phyloP scores from a whole-genome alignment of 2,113 vertebrate genomes.

The Brachypteracias leptosomus region DNA sequence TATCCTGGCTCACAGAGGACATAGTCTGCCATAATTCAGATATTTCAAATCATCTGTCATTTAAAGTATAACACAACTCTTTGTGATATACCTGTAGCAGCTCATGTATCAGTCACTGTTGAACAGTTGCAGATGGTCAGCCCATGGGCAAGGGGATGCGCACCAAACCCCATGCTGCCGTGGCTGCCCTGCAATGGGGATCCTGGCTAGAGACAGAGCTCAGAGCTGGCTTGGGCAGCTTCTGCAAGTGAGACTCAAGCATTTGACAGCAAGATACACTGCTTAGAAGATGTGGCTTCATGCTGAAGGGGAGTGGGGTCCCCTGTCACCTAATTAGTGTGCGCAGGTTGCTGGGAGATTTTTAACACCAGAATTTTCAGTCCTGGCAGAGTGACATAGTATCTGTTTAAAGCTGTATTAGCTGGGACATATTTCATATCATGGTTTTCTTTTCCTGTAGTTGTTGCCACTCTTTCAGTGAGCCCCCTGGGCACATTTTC shows the following conservation, averaged over 20 bases:
- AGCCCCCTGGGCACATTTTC: background rate
- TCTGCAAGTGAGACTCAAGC: background rate
- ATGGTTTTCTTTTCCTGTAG: background rate
- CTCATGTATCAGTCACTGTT: fast-evolving
- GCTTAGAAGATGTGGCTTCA: background rate
- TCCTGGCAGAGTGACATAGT: background rate
- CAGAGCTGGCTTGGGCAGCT: background rate
- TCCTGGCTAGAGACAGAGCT: background rate
- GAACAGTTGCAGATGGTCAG: background rate
- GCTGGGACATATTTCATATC: background rate
- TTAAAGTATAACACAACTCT: background rate
- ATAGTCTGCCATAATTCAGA: background rate
- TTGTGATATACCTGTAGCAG: fast-evolving
- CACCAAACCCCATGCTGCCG: fast-evolving
- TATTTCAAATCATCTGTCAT: background rate
- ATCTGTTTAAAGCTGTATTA: slow-evolving; percentile 3
- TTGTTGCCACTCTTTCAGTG: background rate
- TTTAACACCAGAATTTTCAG: background rate
- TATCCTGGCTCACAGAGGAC: background rate
- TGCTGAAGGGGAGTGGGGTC: background rate
- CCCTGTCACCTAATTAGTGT: background rate
- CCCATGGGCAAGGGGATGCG: fast-evolving
- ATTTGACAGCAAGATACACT: fast-evolving
- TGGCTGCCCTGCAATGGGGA: background rate
- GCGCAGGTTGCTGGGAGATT: background rate